Evolutionary conservation across 2,888 invertebrate genomes (phyloP), one percentile per base, ranked within the genome.

Genomic region (Eupithecia centaureata): DNA sequence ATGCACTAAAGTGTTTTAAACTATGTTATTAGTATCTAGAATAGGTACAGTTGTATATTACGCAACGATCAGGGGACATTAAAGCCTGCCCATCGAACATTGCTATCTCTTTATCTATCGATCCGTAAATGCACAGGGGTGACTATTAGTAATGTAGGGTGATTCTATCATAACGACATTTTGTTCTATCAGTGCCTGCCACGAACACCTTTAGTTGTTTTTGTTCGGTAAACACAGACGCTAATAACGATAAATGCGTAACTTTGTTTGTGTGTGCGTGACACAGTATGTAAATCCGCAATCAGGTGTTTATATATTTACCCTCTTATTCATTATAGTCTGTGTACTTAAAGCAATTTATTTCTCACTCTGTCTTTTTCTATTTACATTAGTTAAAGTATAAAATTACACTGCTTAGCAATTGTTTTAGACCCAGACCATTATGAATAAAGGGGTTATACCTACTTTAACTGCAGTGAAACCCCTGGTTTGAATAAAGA

Each of bases 101-200:
- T 12, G 22, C 75, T 77, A 81, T 79, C 79, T 65, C 58, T 67
- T 77, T 75, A 81, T 82, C 79, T 76, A 62, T 67, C 67, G 77
- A 81, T 79, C 76, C 76, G 70, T 47, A 42, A 64, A 52, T 61
- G 27, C 52, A 74, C 66, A 65, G 72, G 73, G 75, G 72, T 70
- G 71, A 61, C 65, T 67, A 76, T 73, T 76, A 71, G 52, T 28
- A 65, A 70, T 71, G 70, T 64, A 61, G 81, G 82, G 81, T 68
- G 73, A 60, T 61, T 68, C 74, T 79, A 80, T 79, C 74, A 70
- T 67, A 73, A 65, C 70, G 73, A 72, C 76, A 77, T 75, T 77
- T 75, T 79, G 75, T 79, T 77, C 74, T 71, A 74, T 74, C 70
- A 65, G 63, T 67, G 71, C 65, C 42, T 69, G 70, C 30, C 22